Conservation (phyloP, 2,888 invertebrate species). For the Cordylochernes scorpioides region DNA sequence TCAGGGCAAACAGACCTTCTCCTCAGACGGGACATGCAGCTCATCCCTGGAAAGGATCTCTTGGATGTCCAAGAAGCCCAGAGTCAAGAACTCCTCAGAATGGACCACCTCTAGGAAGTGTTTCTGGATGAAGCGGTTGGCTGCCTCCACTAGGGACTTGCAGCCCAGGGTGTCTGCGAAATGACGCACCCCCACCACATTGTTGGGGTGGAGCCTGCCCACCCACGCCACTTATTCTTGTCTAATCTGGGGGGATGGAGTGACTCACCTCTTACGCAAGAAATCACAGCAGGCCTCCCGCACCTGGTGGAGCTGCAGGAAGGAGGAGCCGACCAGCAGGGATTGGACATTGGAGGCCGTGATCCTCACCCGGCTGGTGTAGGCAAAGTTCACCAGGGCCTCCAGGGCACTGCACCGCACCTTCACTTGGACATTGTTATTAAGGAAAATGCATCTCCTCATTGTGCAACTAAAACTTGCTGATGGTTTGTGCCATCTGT, state of each 20-base stretch:
- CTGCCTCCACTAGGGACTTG: conserved; percentile 36
- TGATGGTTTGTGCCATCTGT: too few species aligned
- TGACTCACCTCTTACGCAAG: conserved; percentile 34
- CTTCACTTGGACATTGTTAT: too few species aligned
- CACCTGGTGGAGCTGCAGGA: conserved; percentile 47
- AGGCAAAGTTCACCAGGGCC: conserved; percentile 55
- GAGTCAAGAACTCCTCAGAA: conserved; percentile 43
- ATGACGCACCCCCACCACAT: conserved; percentile 46
- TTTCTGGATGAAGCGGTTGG: conserved; percentile 49
- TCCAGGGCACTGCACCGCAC: conserved; percentile 58
- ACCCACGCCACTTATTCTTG: conserved; percentile 4
- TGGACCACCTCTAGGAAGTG: conserved; percentile 47
- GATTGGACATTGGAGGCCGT: conserved; percentile 53
- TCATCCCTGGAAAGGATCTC: conserved; percentile 46
- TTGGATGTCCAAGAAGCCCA: conserved; percentile 34
- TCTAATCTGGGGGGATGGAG: not conserved
- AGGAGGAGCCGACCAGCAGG: conserved; percentile 55
- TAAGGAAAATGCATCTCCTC: too few species aligned
- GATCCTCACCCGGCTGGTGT: conserved; percentile 44
- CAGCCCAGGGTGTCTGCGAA: conserved; percentile 56
- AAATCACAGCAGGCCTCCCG: conserved; percentile 57
- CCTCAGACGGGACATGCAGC: conserved; percentile 44
- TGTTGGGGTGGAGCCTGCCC: conserved; percentile 42
- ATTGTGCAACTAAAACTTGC: too few species aligned
- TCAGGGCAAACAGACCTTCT: too few species aligned